Evolutionary conservation across 2,113 vertebrate species (phyloP).

Genomic region (Nycticebus coucang): DNA sequence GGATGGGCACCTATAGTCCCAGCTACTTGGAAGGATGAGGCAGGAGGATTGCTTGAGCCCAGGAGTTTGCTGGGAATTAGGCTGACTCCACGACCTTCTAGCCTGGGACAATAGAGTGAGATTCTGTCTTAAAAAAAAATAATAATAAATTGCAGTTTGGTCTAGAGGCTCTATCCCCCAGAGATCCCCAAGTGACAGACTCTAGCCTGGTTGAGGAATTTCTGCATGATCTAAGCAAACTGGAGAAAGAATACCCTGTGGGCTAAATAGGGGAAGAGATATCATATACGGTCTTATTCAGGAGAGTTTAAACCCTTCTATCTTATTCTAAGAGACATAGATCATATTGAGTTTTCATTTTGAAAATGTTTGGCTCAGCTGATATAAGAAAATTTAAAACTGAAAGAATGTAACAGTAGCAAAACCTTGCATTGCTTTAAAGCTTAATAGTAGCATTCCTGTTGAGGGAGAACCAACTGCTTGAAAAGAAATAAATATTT

Average conservation of each 20-base stretch:
- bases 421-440: neutral
- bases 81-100: too few relatives aligned
- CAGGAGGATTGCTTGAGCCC: too few relatives aligned
- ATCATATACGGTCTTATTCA: neutral
- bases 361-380: neutral
- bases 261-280: neutral
- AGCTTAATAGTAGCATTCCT: neutral
- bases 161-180: neutral
- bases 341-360: neutral
- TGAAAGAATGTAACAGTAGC: neutral
- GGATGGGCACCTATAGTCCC: too few relatives aligned
- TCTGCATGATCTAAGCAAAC: neutral
- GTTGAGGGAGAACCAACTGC: neutral
- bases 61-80: too few relatives aligned
- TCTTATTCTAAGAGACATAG: neutral
- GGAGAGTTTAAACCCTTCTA: neutral
- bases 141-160: too few relatives aligned
- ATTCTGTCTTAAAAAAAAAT: too few relatives aligned
- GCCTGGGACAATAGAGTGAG: too few relatives aligned
- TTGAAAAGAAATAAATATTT: conserved; percentile 25
- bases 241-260: neutral
- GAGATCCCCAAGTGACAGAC: neutral
- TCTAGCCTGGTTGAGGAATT: neutral
- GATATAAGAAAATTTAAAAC: conserved; percentile 18
- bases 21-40: too few relatives aligned